A percentile compares a stretch with the other conserved stretches of the same genome.
phyloP scores from a whole-genome alignment of 1,140 invertebrate species.

The Drosophila setifemur region DNA sequence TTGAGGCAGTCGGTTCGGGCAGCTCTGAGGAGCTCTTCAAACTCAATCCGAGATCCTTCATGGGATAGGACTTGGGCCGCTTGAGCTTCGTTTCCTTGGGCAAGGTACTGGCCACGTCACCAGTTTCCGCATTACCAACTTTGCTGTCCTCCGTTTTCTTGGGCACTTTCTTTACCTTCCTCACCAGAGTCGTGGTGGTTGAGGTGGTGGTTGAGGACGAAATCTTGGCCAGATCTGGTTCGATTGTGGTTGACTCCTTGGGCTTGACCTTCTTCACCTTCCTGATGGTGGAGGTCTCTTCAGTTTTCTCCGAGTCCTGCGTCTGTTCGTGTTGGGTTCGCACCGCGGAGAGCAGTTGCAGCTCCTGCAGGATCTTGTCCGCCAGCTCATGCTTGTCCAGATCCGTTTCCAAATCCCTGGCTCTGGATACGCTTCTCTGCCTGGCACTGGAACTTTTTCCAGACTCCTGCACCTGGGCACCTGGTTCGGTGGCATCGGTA shows the following conservation, averaged over 20 bases:
- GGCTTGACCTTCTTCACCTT: conserved; percentile 71
- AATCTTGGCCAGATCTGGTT: neutral
- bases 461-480: neutral
- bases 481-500: conserved; percentile 14
- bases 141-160: conserved; percentile 57
- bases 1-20: neutral
- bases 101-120: neutral
- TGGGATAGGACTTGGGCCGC: conserved; percentile 84
- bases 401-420: conserved; percentile 55
- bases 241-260: conserved; percentile 46
- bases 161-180: conserved; percentile 70
- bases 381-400: conserved; percentile 68
- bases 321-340: conserved; percentile 53
- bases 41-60: conserved; percentile 59
- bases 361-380: conserved; percentile 75
- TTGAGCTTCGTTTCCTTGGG: conserved; percentile 85
- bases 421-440: conserved; percentile 52
- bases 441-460: conserved; percentile 2
- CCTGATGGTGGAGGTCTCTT: conserved; percentile 75
- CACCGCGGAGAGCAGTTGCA: conserved; percentile 67
- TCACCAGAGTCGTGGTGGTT: conserved; percentile 51
- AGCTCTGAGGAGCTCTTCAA: conserved; percentile 27
- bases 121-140: neutral
- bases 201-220: conserved; percentile 18
- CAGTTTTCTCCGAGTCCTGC: conserved; percentile 23